Conservation (phyloP, 2,888 invertebrate species). For the Meta bourneti region DNA sequence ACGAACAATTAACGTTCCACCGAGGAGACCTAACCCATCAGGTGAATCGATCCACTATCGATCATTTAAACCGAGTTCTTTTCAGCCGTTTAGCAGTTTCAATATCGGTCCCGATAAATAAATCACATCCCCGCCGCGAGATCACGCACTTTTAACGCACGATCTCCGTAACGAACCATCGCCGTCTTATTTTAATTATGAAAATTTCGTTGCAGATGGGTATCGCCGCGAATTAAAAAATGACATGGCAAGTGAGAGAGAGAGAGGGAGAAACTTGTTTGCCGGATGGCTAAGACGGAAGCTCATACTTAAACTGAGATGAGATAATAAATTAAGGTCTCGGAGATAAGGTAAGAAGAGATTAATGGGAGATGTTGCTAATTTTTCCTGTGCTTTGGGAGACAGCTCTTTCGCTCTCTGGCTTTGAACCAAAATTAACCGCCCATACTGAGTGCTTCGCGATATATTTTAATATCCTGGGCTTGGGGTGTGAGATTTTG, state of each 20-base stretch:
- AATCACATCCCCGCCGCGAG: constrained; percentile 5
- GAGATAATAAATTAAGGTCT: constrained; percentile 41
- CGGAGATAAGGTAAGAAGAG: not conserved
- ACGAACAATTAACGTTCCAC: constrained; percentile 13
- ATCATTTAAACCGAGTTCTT: not conserved
- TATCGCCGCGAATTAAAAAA: constrained; percentile 41
- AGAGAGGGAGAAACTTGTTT: not conserved
- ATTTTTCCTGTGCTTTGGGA: constrained; percentile 21
- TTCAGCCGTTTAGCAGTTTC: not conserved
- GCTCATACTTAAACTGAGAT: constrained; percentile 21
- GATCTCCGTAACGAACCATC: constrained; percentile 7
- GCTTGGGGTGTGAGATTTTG: not conserved
- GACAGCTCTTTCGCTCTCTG: not conserved
- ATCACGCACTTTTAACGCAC: not conserved
- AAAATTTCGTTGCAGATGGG: constrained; percentile 13
- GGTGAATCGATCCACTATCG: constrained; percentile 7
- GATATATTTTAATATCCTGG: constrained; percentile 25
- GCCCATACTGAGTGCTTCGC: not conserved
- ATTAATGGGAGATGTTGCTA: constrained; percentile 24
- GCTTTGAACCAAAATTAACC: constrained; percentile 38
- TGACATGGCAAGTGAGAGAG: not conserved
- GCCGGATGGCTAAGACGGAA: constrained; percentile 10
- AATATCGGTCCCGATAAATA: constrained; percentile 20
- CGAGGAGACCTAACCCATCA: not conserved
- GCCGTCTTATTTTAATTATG: constrained; percentile 18